Evolutionary conservation across 2,888 invertebrate genomes (phyloP), one percentile per base, ranked within the genome.

Genomic region (Tyria jacobaeae): DNA sequence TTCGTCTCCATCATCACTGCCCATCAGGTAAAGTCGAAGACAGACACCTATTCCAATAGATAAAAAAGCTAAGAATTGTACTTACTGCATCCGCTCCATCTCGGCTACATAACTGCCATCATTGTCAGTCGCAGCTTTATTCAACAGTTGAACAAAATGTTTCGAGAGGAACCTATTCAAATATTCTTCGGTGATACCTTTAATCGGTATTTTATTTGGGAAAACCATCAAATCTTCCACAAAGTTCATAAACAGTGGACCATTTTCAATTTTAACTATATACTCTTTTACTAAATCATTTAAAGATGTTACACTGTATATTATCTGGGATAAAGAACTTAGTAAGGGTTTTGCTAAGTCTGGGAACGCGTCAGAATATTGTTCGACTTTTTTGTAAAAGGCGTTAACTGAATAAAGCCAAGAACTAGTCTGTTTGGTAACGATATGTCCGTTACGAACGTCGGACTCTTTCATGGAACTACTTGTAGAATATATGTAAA

Each of bases 321-420:
- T 89, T 64, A 97, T 94, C 89, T 97, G 96, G 0, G 95, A 94
- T 9, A 97, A 83, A 0, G 96, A 96, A 60, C 95, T 93, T 54
- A 96, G 91, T 21, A 98, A 88, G 0, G 98, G 97, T 64, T 95
- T 94, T 0, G 96, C 94, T 57, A 98, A 91, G 84, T 98, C 98
- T 0, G 96, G 96, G 82, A 97, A 98, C n/a, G 95, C 95, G 3
- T 95, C 91, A 0, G 94, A 89, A 81, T 95, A 96, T 0, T 86
- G 86, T 27, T 95, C 92, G 31, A 96, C 82, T 78, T 94, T 94
- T 54, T 91, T 92, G 48, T 94, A 91, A 79, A 96, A 96, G 39
- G 91, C 92, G 59, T 94, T 89, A 9, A 95, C 85, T 0, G 96
- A 95, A 66, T 91, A 87, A 34, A 94, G 83, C 95, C 95, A 95